Base-by-base conservation (phyloP, 2,797 vertebrate genomes). In the Neomorphus geoffroyi region DNA sequence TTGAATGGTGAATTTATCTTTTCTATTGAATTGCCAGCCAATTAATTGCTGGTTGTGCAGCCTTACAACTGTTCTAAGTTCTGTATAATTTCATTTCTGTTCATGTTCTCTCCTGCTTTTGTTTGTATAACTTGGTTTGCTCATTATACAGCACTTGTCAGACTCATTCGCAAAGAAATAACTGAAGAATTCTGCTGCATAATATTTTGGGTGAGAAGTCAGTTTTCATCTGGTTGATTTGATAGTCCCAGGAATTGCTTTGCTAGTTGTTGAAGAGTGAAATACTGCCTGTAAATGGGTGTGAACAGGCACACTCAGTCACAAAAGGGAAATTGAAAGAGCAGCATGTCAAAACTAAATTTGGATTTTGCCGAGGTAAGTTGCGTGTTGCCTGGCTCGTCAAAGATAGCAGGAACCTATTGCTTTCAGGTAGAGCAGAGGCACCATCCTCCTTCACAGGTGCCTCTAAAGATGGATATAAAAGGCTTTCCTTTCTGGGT, bases 201-300 rank as follows among this genome's bases (percentile, higher is more conserved):
- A 74, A 88, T 91, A 85, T 86, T 95, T 91, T 90, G 80, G 92
- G 66, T 64, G 66, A 86, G 69, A 64, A 43, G 33, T 75, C 75
- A 41, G 37, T 41, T 66, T 88, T 77, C 64, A 37, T 57, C 48
- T 92, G 62, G 35, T 11, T 91, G 88, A 90, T 74, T 80, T 86
- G 67, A 35, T 70, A 79, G 65, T 83, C 46, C 11, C 32, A 45
- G 58, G 71, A 92, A 70, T 70, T 4, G 1, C 70, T 94, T 81
- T 73, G 51, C 51, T 72, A 8, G 61, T 33, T 91, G 56, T 48
- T 23, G 28, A 18, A 65, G 83, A 85, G 41, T 39, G 46, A 60
- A 82, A 85, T 30, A 10, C 39, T 54, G 70, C 45, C 61, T 50
- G 46, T 14, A 43, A 72, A 51, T 14, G 62, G 41, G 12, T 65